Base-by-base conservation (phyloP, 2,888 invertebrate species). In the Pachymerium ferrugineum region DNA sequence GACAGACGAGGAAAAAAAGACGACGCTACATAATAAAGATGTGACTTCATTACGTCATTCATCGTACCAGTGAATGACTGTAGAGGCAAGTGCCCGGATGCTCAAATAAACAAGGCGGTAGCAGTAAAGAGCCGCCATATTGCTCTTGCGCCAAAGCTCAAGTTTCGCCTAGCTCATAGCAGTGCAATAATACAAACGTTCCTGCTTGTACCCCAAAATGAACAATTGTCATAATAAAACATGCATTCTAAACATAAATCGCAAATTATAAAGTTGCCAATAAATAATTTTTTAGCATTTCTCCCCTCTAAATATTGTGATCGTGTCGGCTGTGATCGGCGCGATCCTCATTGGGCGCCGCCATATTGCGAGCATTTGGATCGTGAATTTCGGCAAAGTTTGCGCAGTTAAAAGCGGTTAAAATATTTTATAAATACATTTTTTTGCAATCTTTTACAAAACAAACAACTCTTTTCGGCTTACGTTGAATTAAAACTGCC, bases 1-100 rank as follows among this genome's bases (percentile, higher is more conserved):
- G 98, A 74, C 98, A 99, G 85, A 99, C 99, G 16, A 99, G 86
- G 82, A 94, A 98, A 33, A 81, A 94, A 84, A 91, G 92, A 80
- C 93, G 93, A 77, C 93, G 93, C 75, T 97, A 91, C 75, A 98
- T 86, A 0, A 97, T 38, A 4, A 6, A 38, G 38, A 38, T 38
- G 2, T n/a, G 2, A n/a, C n/a, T 38, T 38, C 2, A 6, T 8
- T 2, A 38, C 38, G 38, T 38, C 8, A 6, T 6, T 38, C 38
- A 38, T 38, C n/a, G 12, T n/a, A 38, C 38, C 38, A 38, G n/a
- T n/a, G 38, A 38, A 38, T 38, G 38, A n/a, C 38, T n/a, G 8
- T 4, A n/a, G n/a, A n/a, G 38, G 2, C 38, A 4, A 71, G 25
- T 71, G 29, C 71, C 71, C 71, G 71, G 35, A 71, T 71, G 71